Conservation (phyloP, 2,797 vertebrate species). For the Vespertilio murinus region DNA sequence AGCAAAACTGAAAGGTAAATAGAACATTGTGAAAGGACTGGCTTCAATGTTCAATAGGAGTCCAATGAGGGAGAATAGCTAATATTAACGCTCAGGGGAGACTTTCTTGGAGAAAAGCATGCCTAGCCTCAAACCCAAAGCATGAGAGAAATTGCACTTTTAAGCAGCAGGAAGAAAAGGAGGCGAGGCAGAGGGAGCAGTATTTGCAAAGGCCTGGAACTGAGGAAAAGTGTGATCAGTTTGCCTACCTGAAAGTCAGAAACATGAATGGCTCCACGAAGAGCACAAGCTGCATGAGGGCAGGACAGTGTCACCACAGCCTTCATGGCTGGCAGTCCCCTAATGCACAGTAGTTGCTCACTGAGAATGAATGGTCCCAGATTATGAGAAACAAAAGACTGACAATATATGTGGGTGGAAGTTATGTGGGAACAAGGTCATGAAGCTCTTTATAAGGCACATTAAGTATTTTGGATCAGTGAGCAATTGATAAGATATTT, state of each 20-base stretch:
- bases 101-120: not conserved
- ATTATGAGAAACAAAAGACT: not conserved
- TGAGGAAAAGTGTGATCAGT: not conserved
- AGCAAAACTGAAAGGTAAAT: not conserved
- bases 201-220: not conserved
- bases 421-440: not conserved
- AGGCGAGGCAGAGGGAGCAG: not conserved
- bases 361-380: not conserved
- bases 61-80: not conserved
- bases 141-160: not conserved
- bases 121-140: not conserved
- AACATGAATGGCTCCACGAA: not conserved
- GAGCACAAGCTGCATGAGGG: accelerated
- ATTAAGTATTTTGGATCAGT: not conserved
- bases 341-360: not conserved
- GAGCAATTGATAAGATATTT: not conserved
- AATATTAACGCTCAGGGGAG: not conserved
- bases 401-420: not conserved
- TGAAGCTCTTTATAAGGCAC: not conserved
- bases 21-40: not conserved
- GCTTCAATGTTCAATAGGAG: not conserved
- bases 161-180: not conserved
- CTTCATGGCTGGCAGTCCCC: not conserved
- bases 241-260: not conserved
- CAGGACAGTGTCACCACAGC: not conserved